phyloP scores from a whole-genome alignment of 2,888 invertebrate species.

The Sthenelais limicola region DNA sequence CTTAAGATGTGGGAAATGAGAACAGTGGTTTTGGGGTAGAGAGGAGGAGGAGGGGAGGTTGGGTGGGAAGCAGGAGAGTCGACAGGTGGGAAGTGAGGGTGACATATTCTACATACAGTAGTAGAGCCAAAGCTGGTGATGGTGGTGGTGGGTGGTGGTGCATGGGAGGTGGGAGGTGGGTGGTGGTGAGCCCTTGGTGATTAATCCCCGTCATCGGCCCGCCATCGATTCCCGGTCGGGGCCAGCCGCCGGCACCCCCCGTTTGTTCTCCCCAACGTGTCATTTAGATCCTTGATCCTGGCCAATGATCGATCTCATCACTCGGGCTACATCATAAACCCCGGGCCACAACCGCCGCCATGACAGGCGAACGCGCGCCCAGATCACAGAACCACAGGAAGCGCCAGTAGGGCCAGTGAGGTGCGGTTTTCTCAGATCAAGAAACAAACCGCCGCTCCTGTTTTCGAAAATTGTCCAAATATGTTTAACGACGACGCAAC shows the following conservation, averaged over 20 bases:
- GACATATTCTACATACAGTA: no score
- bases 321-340: constrained; percentile 17
- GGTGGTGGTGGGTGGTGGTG: constrained; percentile 24
- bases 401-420: constrained; percentile 12
- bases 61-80: no score
- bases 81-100: no score
- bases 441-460: constrained; percentile 34
- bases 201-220: constrained; percentile 24
- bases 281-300: constrained; percentile 35
- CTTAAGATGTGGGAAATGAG: no score
- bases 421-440: constrained; percentile 35
- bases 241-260: constrained; percentile 14
- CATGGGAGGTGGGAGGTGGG: constrained; percentile 6
- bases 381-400: constrained; percentile 36
- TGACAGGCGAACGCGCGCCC: constrained; percentile 33
- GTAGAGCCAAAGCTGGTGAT: no score
- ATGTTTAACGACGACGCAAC: constrained; percentile 32
- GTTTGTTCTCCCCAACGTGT: no score
- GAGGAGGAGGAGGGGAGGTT: no score
- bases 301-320: constrained; percentile 15
- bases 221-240: constrained; percentile 23
- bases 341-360: constrained; percentile 2
- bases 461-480: constrained; percentile 40
- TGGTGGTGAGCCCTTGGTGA: constrained; percentile 30
- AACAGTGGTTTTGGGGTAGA: no score